Conservation (phyloP, 2,797 vertebrate genomes). For the Aphelocoma californica region DNA sequence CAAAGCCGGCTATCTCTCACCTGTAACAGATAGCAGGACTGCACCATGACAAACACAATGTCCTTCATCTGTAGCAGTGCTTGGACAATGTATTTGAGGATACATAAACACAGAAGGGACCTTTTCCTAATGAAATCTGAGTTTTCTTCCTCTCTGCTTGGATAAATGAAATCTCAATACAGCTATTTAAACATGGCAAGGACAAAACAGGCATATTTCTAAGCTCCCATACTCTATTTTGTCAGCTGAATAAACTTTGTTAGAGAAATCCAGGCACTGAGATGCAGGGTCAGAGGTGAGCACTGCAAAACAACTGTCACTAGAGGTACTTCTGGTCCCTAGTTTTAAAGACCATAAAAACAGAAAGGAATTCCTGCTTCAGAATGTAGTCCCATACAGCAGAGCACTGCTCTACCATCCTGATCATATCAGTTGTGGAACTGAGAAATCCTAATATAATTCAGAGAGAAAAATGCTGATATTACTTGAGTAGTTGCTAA, state of each 20-base stretch:
- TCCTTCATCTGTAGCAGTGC: not conserved
- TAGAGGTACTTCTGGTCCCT: not conserved
- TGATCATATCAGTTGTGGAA: not conserved
- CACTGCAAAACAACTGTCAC: not conserved
- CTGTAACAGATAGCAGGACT: not conserved
- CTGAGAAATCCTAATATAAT: not conserved
- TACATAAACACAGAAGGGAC: not conserved
- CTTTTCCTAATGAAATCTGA: not conserved
- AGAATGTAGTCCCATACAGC: not conserved
- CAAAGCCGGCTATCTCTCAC: not conserved
- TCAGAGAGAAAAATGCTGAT: not conserved
- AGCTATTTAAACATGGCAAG: not conserved
- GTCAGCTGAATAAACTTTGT: not conserved
- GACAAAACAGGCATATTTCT: not conserved
- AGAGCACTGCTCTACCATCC: not conserved
- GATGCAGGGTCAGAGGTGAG: not conserved
- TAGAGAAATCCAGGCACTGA: not conserved
- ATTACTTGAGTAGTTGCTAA: not conserved
- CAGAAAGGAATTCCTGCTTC: not conserved
- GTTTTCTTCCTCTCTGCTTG: not conserved
- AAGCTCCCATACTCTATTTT: not conserved
- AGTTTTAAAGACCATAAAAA: not conserved
- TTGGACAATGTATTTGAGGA: not conserved
- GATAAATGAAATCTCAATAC: not conserved
- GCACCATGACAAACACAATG: not conserved